Percentiles rank a stretch among this genome's conserved stretches.
Evolutionary conservation across 2,797 vertebrate species (phyloP).

Genomic region (Eulemur coronatus): DNA sequence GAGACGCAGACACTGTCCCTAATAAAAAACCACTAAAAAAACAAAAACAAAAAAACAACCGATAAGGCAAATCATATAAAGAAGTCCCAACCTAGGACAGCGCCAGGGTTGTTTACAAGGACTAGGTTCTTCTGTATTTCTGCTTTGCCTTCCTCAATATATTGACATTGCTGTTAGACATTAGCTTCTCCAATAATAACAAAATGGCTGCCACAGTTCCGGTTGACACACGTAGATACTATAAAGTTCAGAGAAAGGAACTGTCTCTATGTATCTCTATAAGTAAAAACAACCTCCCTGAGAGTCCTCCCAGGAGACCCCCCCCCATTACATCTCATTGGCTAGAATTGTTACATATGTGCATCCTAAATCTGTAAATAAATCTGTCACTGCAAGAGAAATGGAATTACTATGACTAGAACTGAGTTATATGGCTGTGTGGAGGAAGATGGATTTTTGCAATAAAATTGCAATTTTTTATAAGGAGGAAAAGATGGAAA

Average conservation of each 20-base stretch:
- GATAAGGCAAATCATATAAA: background rate
- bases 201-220: slow-evolving; percentile 9
- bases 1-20: no score
- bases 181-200: background rate
- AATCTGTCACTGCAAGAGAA: slow-evolving; percentile 6
- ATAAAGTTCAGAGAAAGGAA: background rate
- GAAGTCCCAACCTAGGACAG: background rate
- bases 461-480: slow-evolving; percentile 15
- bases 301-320: background rate
- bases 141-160: background rate
- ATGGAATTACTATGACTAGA: background rate
- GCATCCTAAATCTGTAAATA: slow-evolving; percentile 12
- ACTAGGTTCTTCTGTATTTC: background rate
- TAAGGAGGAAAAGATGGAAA: slow-evolving; percentile 2
- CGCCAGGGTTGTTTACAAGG: background rate
- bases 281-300: background rate
- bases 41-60: background rate
- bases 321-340: background rate
- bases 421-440: background rate
- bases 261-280: background rate
- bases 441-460: background rate
- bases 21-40: background rate
- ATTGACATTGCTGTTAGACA: background rate
- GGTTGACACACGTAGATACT: background rate
- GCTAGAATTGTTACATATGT: background rate